Conservation (phyloP, 1,140 invertebrate genomes). For the Drosophila equinoxialis region DNA sequence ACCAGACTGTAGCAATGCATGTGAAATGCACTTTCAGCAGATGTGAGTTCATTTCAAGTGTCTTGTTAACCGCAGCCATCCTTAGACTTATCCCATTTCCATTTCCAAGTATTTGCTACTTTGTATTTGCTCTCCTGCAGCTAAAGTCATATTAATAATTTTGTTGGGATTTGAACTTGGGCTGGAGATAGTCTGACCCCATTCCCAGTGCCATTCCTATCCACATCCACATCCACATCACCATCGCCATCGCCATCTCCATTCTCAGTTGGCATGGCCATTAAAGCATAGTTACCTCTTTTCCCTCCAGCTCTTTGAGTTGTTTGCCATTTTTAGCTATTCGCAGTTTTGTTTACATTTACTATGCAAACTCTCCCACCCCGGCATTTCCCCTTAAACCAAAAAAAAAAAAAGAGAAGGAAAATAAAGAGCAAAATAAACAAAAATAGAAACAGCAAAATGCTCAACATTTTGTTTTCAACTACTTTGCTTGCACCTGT, state of each 20-base stretch:
- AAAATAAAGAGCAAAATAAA: not conserved
- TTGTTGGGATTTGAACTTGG: slow-evolving; percentile 66
- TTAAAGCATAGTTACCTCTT: slow-evolving; percentile 50
- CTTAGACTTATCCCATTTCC: not conserved
- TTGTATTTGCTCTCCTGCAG: not conserved
- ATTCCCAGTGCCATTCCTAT: not conserved
- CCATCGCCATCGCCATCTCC: not conserved
- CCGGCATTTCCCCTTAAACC: slow-evolving; percentile 8
- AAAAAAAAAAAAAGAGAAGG: slow-evolving; percentile 16
- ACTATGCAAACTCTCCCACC: slow-evolving; percentile 36
- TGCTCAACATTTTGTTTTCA: slow-evolving; percentile 27
- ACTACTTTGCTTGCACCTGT: slow-evolving; percentile 39
- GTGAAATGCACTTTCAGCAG: not conserved
- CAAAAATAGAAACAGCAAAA: slow-evolving; percentile 22
- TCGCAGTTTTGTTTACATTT: slow-evolving; percentile 58
- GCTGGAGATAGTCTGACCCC: not conserved
- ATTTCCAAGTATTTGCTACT: not conserved
- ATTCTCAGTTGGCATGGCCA: slow-evolving; percentile 41
- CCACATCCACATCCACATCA: no score
- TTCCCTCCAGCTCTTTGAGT: not conserved
- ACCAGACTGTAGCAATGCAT: not conserved
- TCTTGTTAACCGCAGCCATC: not conserved
- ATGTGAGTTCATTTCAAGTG: slow-evolving; percentile 6
- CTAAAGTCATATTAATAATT: slow-evolving; percentile 80
- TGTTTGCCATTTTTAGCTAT: slow-evolving; percentile 18